Percentiles rank a stretch among this genome's conserved stretches.
phyloP scores from a whole-genome alignment of 2,888 invertebrate species.

The Metacarcinus magister region DNA sequence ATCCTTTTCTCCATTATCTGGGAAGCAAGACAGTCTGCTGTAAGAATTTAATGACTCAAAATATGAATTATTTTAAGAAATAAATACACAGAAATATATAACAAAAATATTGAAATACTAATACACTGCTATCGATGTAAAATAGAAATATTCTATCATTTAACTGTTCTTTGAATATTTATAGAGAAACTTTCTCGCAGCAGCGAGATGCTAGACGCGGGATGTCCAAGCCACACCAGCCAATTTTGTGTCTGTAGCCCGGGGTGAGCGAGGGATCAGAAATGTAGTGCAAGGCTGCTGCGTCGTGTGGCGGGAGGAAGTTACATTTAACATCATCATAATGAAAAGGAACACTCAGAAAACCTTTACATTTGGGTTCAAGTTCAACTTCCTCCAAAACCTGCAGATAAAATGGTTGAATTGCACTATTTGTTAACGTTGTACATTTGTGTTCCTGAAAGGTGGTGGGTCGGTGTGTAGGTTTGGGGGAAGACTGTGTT shows the following conservation, averaged over 20 bases:
- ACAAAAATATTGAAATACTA: not conserved
- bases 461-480: not conserved
- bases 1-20: not conserved
- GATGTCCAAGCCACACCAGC: not conserved
- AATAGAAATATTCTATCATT: not conserved
- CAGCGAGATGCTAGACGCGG: not conserved
- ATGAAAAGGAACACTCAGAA: not conserved
- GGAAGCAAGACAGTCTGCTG: not conserved
- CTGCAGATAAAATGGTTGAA: not conserved
- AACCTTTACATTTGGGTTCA: not conserved
- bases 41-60: not conserved
- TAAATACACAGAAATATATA: not conserved
- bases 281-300: slow-evolving; percentile 14
- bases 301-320: not conserved
- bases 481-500: not conserved
- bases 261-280: not conserved
- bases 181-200: not conserved
- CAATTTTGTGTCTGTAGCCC: not conserved
- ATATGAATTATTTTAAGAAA: not conserved
- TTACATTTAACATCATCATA: not conserved
- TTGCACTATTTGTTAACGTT: not conserved
- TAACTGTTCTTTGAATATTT: not conserved
- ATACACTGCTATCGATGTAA: not conserved
- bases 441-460: not conserved
- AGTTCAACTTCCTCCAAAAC: not conserved